Base-by-base conservation (phyloP, 1,140 invertebrate species). In the Zaprionus capensis region DNA sequence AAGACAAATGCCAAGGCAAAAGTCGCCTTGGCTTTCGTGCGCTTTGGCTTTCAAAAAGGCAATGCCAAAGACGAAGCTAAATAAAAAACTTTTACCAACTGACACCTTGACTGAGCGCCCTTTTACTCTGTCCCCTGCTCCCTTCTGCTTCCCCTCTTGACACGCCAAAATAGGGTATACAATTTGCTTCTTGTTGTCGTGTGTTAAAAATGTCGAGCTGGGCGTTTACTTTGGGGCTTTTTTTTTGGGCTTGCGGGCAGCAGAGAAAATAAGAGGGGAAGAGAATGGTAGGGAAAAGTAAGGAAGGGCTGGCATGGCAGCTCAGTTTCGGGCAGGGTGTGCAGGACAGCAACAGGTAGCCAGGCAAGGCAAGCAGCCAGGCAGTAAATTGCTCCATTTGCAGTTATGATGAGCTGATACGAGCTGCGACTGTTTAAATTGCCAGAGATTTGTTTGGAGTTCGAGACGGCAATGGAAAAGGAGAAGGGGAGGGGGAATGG, bases 1-100 rank as follows among this genome's bases (percentile, higher is more conserved):
- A 88, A 78, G 79, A 84, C 81, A 82, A 83, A 83, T 77, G 84
- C 56, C 74, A 28, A 46, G 62, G 12, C 61, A 72, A 59, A 72
- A 72, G 74, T 72, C 57, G 41, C 22, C 41, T 17, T 14, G 36
- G 9, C 41, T 64, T 17, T 34, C 36, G 41, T 15, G 11, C 51
- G 22, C 28, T 57, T 31, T 56, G 56, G 56, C 34, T 51, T 51
- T 70, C 46, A 73, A 80, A 77, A 73, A 73, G 78, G 78, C 78
- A 76, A 76, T 53, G 58, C 51, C 64, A 56, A 38, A 70, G 53
- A 59, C 51, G 68, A 26, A 58, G 26, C 31, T 61, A 71, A 68
- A 72, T 28, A 62, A 49, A 61, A 76, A 78, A 78, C 56, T 79
- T 72, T 20, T 64, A 49, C 41, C 22, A 80, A 72, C 78, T 70